Evolutionary conservation across 2,113 vertebrate species (phyloP).

Genomic region (Ceyx margarethae): DNA sequence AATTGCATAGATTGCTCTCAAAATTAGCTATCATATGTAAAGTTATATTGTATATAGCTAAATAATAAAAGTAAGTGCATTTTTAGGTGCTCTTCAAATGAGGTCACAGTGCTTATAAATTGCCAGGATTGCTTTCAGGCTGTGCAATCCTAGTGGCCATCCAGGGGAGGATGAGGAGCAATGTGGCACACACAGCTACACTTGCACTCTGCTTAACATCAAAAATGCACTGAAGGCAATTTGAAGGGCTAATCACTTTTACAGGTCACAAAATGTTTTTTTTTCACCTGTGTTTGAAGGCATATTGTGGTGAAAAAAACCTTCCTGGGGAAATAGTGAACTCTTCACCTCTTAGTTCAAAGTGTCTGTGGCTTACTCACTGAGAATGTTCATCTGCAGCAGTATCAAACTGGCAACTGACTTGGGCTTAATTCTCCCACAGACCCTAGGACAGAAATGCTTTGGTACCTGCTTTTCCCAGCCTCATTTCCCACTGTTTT

Average conservation of each 20-base stretch:
- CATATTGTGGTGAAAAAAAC: background rate
- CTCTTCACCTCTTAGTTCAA: background rate
- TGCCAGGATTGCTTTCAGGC: background rate
- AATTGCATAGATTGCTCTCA: background rate
- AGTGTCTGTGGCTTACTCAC: background rate
- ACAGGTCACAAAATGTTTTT: background rate
- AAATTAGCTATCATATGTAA: background rate
- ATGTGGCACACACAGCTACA: rapidly evolving
- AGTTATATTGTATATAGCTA: background rate
- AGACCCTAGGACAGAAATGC: background rate
- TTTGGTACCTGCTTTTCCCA: background rate
- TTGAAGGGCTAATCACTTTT: background rate
- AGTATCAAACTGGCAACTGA: background rate
- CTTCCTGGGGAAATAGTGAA: background rate
- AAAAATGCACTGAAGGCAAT: background rate
- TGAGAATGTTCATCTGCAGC: background rate
- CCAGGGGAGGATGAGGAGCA: background rate
- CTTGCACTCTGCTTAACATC: background rate
- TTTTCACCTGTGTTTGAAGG: background rate
- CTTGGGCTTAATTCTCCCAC: background rate
- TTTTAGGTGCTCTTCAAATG: background rate
- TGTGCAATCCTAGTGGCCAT: background rate
- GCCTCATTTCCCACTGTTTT: background rate
- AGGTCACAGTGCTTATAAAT: background rate
- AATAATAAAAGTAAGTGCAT: conserved; percentile 5